Conservation (phyloP, 2,888 invertebrate species). For the Lypha dubia region DNA sequence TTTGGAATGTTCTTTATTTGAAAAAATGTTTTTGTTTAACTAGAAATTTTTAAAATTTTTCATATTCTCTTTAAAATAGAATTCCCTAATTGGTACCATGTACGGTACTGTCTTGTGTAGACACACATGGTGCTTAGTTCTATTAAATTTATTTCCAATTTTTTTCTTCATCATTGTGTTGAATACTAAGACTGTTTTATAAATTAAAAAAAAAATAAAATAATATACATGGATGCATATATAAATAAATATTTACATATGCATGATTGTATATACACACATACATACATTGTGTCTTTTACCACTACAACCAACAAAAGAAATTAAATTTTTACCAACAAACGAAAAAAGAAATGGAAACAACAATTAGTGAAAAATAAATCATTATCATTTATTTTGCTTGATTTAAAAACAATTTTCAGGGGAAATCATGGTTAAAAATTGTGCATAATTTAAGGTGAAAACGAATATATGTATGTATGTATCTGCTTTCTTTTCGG, state of each 20-base stretch:
- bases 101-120: background rate
- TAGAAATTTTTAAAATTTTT: too few species aligned
- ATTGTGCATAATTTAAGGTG: background rate
- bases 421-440: background rate
- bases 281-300: background rate
- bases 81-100: background rate
- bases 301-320: background rate
- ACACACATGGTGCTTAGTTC: slow-evolving; percentile 19
- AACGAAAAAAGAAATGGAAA: background rate
- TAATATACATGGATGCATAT: background rate
- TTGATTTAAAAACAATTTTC: background rate
- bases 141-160: slow-evolving; percentile 1
- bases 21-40: too few species aligned
- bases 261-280: background rate
- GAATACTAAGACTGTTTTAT: slow-evolving; percentile 10
- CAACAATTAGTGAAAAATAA: background rate
- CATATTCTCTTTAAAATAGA: background rate
- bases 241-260: background rate
- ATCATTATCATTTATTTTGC: background rate
- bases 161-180: slow-evolving; percentile 18
- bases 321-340: background rate
- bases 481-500: background rate
- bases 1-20: too few species aligned
- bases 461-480: background rate
- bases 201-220: background rate